Evolutionary conservation across 2,113 vertebrate genomes (phyloP).

Genomic region (Cynopterus brachyotis): DNA sequence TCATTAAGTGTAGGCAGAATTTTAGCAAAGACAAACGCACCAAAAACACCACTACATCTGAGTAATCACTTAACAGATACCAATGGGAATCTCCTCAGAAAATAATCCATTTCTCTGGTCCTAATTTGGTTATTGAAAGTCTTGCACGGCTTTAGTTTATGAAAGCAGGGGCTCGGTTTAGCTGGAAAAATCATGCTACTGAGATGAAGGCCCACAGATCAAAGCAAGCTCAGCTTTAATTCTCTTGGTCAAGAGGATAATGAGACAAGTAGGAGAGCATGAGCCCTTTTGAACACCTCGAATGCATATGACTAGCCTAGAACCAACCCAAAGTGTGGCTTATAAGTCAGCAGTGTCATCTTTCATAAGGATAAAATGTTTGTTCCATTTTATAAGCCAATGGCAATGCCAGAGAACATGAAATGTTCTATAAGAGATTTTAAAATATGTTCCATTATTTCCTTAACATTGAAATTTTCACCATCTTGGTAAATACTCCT

Average conservation of each 20-base stretch:
- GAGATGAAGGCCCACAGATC: background rate
- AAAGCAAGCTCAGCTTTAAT: background rate
- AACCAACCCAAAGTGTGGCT: background rate
- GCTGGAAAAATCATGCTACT: background rate
- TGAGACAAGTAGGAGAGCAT: background rate
- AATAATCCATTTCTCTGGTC: background rate
- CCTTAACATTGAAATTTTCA: accelerated
- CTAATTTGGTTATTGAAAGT: background rate
- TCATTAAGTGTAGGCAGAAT: background rate
- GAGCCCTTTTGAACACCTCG: background rate
- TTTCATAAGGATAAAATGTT: background rate
- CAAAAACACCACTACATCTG: background rate
- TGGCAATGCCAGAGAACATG: background rate
- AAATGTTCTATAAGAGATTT: background rate
- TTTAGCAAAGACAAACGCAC: background rate
- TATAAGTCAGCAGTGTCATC: background rate
- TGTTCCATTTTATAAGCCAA: background rate
- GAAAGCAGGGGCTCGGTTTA: background rate
- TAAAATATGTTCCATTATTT: background rate
- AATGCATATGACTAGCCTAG: background rate
- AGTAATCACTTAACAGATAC: background rate
- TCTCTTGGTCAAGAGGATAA: background rate
- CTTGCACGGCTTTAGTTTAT: background rate
- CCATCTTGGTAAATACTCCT: background rate
- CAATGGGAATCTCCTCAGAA: background rate